Conservation (phyloP, 2,888 invertebrate species). For the Odontomyia ornata region DNA sequence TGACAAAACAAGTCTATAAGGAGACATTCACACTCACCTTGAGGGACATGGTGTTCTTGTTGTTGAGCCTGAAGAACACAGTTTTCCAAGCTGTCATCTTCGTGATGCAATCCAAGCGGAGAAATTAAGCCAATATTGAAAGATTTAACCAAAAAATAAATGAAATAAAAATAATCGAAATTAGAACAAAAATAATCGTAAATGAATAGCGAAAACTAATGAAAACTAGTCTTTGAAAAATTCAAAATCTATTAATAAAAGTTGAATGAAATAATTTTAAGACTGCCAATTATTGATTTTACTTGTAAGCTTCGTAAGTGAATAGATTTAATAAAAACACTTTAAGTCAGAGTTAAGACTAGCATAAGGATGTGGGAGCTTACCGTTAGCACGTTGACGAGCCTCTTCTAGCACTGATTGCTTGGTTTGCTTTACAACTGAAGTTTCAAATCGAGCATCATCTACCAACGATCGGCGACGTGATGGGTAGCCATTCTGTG, state of each 20-base stretch:
- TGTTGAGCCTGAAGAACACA: conserved; percentile 69
- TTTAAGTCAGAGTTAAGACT: no score
- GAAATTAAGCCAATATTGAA: no score
- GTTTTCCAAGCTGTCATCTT: conserved; percentile 74
- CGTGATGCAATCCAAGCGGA: conserved; percentile 52
- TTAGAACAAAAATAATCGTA: conserved; percentile 47
- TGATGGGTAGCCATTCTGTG: conserved; percentile 96
- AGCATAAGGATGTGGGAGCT: no score
- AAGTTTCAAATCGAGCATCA: conserved; percentile 96
- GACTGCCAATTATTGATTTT: no score
- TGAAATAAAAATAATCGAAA: conserved; percentile 52
- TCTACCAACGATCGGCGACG: conserved; percentile 95
- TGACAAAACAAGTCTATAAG: no score
- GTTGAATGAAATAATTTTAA: neutral
- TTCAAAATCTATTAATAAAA: conserved; percentile 49
- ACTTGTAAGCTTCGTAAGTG: no score
- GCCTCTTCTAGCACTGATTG: conserved; percentile 92
- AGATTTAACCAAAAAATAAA: conserved; percentile 50
- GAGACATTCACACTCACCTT: conserved; percentile 44
- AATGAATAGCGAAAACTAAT: conserved; percentile 50
- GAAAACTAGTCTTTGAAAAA: no score
- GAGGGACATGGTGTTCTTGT: conserved; percentile 54
- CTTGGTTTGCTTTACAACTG: conserved; percentile 94
- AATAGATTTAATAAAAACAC: no score
- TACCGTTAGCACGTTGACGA: conserved; percentile 87